Evolutionary conservation across 2,113 vertebrate genomes (phyloP).

Genomic region (Dasyprocta punctata): DNA sequence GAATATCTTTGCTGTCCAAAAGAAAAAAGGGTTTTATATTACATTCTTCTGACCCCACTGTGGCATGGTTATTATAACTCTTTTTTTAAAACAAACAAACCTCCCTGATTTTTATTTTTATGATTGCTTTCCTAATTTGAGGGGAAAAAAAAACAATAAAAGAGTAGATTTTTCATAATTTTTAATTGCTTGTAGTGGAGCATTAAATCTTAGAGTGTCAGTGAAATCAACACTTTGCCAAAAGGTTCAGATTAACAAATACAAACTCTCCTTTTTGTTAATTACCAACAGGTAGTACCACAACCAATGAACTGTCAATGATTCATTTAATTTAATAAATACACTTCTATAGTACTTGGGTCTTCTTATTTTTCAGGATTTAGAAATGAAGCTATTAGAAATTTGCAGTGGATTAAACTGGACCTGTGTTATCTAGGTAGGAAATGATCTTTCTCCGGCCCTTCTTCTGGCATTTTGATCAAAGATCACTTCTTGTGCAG

Average conservation of each 20-base stretch:
- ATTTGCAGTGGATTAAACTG: conserved; percentile 56
- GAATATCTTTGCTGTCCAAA: conserved; percentile 56
- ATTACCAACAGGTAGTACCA: not conserved
- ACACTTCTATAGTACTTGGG: not conserved
- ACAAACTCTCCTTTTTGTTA: not conserved
- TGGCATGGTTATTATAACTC: not conserved
- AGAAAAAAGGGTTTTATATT: not conserved
- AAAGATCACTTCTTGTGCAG: conserved; percentile 75
- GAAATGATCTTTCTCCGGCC: conserved; percentile 76
- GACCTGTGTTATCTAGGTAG: conserved; percentile 62
- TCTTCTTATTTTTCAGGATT: conserved; percentile 27
- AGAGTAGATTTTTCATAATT: not conserved
- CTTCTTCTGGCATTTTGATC: conserved; percentile 78
- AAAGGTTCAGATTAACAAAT: conserved; percentile 46
- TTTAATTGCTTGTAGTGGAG: not conserved
- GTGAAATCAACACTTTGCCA: not conserved
- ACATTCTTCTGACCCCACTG: conserved; percentile 70
- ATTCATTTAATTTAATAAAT: conserved; percentile 60
- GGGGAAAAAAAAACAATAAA: not conserved
- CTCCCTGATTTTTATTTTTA: conserved; percentile 38
- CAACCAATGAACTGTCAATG: conserved; percentile 42
- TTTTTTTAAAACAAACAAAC: conserved; percentile 51
- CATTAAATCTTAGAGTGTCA: not conserved
- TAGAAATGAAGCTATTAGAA: conserved; percentile 60
- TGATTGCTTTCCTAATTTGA: not conserved